Conservation (phyloP, 2,113 vertebrate species). For the cattle (Bos taurus) region DNA sequence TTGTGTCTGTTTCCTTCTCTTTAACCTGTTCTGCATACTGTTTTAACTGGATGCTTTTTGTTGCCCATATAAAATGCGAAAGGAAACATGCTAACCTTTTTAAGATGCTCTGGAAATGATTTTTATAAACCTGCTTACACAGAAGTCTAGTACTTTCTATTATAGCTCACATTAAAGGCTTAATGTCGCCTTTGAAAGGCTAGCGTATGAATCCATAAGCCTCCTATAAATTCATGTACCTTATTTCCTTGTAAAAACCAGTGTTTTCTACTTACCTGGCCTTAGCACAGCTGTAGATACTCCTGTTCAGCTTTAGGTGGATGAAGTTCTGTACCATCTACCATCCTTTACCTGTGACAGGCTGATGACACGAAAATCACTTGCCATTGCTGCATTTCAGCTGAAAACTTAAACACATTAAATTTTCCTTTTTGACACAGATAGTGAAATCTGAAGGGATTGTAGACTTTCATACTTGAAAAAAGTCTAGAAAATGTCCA, state of each 20-base stretch:
- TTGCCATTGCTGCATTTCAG: neutral
- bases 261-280: neutral
- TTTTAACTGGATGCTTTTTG: neutral
- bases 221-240: neutral
- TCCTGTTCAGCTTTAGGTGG: neutral
- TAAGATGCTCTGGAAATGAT: slow-evolving; percentile 35
- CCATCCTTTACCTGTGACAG: neutral
- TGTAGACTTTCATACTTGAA: neutral
- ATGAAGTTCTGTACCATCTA: neutral
- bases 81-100: neutral
- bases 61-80: neutral
- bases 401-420: neutral
- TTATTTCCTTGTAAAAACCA: slow-evolving; percentile 16
- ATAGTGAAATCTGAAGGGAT: neutral
- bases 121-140: slow-evolving; percentile 48
- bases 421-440: neutral
- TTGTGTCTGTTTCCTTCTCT: neutral
- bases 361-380: neutral
- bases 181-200: slow-evolving; percentile 24
- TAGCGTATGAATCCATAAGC: neutral
- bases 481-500: neutral
- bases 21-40: neutral
- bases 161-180: neutral
- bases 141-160: slow-evolving; percentile 33
- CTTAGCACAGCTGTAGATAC: neutral